These are phyloP conservation scores for Phocides pigmalion DNA, from an alignment of 1,140 invertebrate species.

Conservation along the genomic window DNA sequence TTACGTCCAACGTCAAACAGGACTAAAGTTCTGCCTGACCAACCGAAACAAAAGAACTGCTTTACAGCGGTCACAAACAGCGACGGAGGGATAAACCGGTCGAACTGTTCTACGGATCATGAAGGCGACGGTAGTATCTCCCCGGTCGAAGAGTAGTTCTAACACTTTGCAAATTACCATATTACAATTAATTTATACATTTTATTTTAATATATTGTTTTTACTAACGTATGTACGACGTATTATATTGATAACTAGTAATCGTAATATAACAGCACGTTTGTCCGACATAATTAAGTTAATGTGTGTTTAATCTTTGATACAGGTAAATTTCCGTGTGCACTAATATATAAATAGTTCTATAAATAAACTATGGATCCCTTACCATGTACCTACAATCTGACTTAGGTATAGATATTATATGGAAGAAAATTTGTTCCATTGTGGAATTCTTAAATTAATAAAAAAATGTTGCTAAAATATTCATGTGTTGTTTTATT, in stretches of 20 bases:
- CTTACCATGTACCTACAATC: constrained; percentile 67
- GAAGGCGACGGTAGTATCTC: too few relatives aligned
- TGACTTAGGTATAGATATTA: constrained; percentile 76
- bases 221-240: too few relatives aligned
- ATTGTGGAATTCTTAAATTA: constrained; percentile 84
- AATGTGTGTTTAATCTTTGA: constrained; percentile 41
- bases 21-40: too few relatives aligned
- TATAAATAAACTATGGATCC: constrained; percentile 45
- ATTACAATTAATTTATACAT: too few relatives aligned
- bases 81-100: too few relatives aligned
- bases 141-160: too few relatives aligned
- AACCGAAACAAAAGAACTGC: too few relatives aligned
- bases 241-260: background rate
- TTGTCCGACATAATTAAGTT: constrained; percentile 34
- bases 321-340: constrained; percentile 58
- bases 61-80: too few relatives aligned
- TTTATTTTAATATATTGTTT: too few relatives aligned
- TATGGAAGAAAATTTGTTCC: constrained; percentile 76
- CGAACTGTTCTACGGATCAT: too few relatives aligned
- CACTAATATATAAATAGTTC: constrained; percentile 52
- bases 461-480: constrained; percentile 85
- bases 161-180: too few relatives aligned
- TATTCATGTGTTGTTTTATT: constrained; percentile 71
- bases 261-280: constrained; percentile 27
- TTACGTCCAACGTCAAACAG: too few relatives aligned